Percentiles rank a stretch among this genome's conserved stretches.
Conservation (phyloP, 2,888 invertebrate genomes). For the Sphecodes monilicornis region DNA sequence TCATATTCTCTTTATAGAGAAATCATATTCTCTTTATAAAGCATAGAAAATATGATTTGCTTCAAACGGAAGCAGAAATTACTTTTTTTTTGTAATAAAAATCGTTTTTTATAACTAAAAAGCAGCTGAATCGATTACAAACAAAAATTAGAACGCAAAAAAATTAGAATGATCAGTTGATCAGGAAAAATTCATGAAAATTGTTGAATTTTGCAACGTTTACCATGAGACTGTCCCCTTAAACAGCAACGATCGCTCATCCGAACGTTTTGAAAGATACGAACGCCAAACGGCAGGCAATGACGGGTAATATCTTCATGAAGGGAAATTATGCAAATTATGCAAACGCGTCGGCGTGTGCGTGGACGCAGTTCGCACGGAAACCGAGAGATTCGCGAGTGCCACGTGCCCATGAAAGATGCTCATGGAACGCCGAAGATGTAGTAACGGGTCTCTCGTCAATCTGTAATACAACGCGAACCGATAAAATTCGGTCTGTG, state of each 20-base stretch:
- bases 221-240: too few relatives aligned
- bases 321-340: slow-evolving; percentile 39
- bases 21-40: too few relatives aligned
- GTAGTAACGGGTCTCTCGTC: neutral
- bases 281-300: neutral
- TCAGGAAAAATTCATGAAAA: too few relatives aligned
- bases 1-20: too few relatives aligned
- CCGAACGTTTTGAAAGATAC: neutral
- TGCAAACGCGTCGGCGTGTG: slow-evolving; percentile 32
- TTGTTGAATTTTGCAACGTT: too few relatives aligned
- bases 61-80: too few relatives aligned
- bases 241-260: neutral
- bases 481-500: slow-evolving; percentile 48
- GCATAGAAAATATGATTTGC: too few relatives aligned
- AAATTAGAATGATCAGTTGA: too few relatives aligned
- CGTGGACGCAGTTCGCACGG: slow-evolving; percentile 17
- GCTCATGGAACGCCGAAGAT: slow-evolving; percentile 7
- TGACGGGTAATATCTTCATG: slow-evolving; percentile 3
- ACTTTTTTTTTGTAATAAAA: too few relatives aligned
- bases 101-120: too few relatives aligned
- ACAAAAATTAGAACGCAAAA: too few relatives aligned
- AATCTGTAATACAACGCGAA: slow-evolving; percentile 6
- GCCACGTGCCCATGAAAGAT: slow-evolving; percentile 41
- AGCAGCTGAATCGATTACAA: too few relatives aligned
- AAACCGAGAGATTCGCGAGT: slow-evolving; percentile 21